A percentile compares a stretch with the other conserved stretches of the same genome.
phyloP scores from a whole-genome alignment of 1,140 invertebrate species.

The Heterodera carotae region DNA sequence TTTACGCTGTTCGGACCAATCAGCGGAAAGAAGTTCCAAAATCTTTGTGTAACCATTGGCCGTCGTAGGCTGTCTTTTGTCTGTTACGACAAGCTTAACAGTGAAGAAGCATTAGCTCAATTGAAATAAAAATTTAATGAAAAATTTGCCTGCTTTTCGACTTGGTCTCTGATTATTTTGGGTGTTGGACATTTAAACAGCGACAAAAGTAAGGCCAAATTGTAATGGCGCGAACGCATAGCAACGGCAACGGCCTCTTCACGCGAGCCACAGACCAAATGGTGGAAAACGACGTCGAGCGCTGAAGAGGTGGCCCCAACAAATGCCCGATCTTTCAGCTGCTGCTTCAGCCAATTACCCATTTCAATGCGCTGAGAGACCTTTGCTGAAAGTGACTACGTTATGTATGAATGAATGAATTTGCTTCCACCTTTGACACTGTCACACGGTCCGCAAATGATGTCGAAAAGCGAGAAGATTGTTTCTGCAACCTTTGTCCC shows the following conservation, averaged over 20 bases:
- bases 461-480: constrained; percentile 3
- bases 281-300: constrained; percentile 13
- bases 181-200: constrained; percentile 1
- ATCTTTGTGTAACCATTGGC: constrained; percentile 13
- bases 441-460: not conserved
- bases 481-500: not conserved
- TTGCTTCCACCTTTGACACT: constrained; percentile 14
- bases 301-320: not conserved
- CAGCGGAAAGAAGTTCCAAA: constrained; percentile 18
- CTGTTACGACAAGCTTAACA: constrained; percentile 13
- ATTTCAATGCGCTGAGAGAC: constrained; percentile 21
- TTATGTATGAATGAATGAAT: not conserved
- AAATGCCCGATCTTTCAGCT: not conserved
- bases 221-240: not conserved
- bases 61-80: not conserved
- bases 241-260: constrained; percentile 10
- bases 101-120: not conserved
- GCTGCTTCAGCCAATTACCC: constrained; percentile 18
- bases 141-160: constrained; percentile 22
- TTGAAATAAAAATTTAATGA: not conserved
- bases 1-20: not conserved
- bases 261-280: constrained; percentile 13
- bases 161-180: not conserved
- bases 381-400: not conserved
- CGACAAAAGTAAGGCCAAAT: constrained; percentile 27